Conservation (phyloP, 1,140 invertebrate species). For the Lerema accius region DNA sequence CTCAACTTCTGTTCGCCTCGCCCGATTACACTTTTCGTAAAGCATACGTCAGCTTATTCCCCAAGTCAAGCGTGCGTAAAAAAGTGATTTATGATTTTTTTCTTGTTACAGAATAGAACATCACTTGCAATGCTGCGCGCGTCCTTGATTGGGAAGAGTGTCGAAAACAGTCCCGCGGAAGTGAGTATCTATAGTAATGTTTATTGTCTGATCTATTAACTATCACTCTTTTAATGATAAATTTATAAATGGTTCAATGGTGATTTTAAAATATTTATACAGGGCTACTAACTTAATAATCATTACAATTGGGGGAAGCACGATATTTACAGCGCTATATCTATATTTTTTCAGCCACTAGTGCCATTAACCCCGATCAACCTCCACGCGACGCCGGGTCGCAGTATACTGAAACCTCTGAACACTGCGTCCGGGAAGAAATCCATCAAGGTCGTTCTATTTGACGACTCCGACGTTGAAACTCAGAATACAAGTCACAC, state of each 20-base stretch:
- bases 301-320: too few species aligned
- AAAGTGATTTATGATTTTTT: too few species aligned
- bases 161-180: slow-evolving; percentile 40
- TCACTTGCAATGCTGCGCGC: slow-evolving; percentile 66
- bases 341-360: slow-evolving; percentile 51
- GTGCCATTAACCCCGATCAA: slow-evolving; percentile 50
- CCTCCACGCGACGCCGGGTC: slow-evolving; percentile 55
- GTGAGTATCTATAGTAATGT: slow-evolving; percentile 30
- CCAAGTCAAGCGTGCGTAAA: too few species aligned
- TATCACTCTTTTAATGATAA: too few species aligned
- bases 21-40: too few species aligned
- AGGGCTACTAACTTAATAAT: too few species aligned
- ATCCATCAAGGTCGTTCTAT: slow-evolving; percentile 62
- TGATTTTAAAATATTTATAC: too few species aligned
- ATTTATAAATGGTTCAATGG: too few species aligned
- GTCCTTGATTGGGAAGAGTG: slow-evolving; percentile 54
- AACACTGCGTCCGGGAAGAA: slow-evolving; percentile 46
- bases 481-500: slow-evolving; percentile 18
- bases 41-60: too few species aligned
- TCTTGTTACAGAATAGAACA: slow-evolving; percentile 47
- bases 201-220: too few species aligned
- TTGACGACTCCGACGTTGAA: slow-evolving; percentile 50
- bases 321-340: too few species aligned
- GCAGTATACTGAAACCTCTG: slow-evolving; percentile 62
- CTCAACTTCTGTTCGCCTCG: too few species aligned